These are phyloP conservation scores for Xylophagus ater DNA, from an alignment of 2,888 invertebrate genomes.

Conservation along the genomic window DNA sequence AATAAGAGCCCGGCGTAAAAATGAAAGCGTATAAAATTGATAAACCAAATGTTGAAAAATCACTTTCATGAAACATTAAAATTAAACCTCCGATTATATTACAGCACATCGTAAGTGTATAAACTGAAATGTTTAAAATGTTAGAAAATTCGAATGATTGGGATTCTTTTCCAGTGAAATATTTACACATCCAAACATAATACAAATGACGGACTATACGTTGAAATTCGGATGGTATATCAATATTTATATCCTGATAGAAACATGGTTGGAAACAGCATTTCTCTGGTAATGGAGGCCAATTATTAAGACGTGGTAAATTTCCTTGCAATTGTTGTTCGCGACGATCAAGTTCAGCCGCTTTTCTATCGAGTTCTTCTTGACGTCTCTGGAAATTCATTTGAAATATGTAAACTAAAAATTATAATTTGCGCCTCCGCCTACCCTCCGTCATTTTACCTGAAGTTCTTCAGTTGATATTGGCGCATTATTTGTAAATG, in stretches of 20 bases:
- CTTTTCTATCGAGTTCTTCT: constrained; percentile 85
- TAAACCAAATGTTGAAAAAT: constrained; percentile 69
- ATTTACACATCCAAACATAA: constrained; percentile 95
- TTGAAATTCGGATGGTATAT: constrained; percentile 96
- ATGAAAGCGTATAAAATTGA: constrained; percentile 79
- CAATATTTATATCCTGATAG: constrained; percentile 98
- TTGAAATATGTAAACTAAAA: not conserved
- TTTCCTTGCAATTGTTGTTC: constrained; percentile 68
- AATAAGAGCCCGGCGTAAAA: constrained; percentile 92
- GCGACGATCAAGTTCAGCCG: constrained; percentile 74
- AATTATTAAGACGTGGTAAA: constrained; percentile 79
- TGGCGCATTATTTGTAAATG: constrained; percentile 43
- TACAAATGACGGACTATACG: constrained; percentile 89
- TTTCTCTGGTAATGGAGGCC: constrained; percentile 92
- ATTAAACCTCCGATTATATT: constrained; percentile 82
- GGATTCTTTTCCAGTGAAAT: constrained; percentile 11
- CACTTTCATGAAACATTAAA: constrained; percentile 51
- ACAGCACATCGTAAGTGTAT: constrained; percentile 69
- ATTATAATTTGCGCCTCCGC: no score
- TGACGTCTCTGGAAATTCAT: constrained; percentile 53
- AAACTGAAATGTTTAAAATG: constrained; percentile 53
- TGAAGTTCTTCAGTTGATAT: constrained; percentile 61
- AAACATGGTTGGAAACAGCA: constrained; percentile 96
- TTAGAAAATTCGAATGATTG: constrained; percentile 3
- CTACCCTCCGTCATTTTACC: no score